phyloP scores from a whole-genome alignment of 1,140 invertebrate genomes.

The Drosophila chauvacae region DNA sequence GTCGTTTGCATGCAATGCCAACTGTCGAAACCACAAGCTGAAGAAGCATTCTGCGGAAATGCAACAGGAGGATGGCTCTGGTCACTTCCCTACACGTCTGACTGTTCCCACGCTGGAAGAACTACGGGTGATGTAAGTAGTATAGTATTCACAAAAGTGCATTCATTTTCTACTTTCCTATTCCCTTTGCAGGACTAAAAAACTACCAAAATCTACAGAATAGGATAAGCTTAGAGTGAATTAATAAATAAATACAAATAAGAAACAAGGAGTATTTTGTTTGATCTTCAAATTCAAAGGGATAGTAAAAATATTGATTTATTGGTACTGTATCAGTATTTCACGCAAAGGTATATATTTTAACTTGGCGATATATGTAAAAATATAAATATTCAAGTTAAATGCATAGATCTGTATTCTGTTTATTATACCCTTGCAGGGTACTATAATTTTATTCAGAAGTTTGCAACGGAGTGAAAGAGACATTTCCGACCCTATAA shows the following conservation, averaged over 20 bases:
- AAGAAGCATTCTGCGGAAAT: conserved; percentile 85
- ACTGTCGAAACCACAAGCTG: conserved; percentile 85
- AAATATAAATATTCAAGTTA: too few species aligned
- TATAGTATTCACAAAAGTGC: accelerated
- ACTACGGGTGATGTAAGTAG: conserved; percentile 59
- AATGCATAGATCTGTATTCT: too few species aligned
- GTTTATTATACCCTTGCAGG: too few species aligned
- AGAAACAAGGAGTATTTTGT: not conserved
- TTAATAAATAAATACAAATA: not conserved
- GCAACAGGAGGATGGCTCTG: conserved; percentile 38
- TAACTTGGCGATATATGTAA: too few species aligned
- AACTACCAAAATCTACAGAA: conserved; percentile 47
- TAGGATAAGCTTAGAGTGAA: not conserved
- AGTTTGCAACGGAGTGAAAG: too few species aligned
- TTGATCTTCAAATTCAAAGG: not conserved
- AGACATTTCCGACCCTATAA: too few species aligned
- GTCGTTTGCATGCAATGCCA: conserved; percentile 85
- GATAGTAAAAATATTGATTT: not conserved
- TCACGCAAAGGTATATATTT: too few species aligned
- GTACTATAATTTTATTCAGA: too few species aligned
- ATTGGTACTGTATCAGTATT: too few species aligned
- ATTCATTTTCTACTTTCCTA: not conserved
- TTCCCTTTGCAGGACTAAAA: conserved; percentile 45
- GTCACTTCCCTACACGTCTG: conserved; percentile 24
- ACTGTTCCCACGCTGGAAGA: conserved; percentile 61